These are phyloP conservation scores for Myodes glareolus DNA, from an alignment of 2,113 vertebrate species.

Conservation along the genomic window DNA sequence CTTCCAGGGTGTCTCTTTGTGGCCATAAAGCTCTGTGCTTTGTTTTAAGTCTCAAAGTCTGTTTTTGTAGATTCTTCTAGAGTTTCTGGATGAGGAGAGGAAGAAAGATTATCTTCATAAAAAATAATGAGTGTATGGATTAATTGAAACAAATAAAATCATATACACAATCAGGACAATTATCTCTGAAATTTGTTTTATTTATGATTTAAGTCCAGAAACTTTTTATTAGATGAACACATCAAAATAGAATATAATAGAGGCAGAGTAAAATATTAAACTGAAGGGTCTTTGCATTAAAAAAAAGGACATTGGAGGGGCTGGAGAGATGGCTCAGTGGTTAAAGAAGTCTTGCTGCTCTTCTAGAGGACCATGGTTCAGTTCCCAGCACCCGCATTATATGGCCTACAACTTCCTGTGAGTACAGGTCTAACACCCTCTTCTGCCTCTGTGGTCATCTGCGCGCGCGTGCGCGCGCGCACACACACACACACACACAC, in stretches of 20 bases:
- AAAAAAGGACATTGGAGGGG: not conserved
- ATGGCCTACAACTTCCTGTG: not conserved
- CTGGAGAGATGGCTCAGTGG: not conserved
- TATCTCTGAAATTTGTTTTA: slow-evolving; percentile 27
- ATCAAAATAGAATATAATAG: slow-evolving; percentile 18
- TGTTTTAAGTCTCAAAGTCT: not conserved
- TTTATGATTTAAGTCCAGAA: not conserved
- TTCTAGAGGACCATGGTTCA: not conserved
- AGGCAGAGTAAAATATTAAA: slow-evolving; percentile 36
- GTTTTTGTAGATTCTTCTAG: slow-evolving; percentile 30
- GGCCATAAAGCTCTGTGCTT: not conserved
- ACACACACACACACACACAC: not conserved
- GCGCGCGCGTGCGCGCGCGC: not conserved
- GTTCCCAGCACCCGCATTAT: not conserved
- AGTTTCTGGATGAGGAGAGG: not conserved
- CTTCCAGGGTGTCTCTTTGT: slow-evolving; percentile 26
- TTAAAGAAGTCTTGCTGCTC: not conserved
- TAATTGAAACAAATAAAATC: not conserved
- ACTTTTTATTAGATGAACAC: slow-evolving; percentile 15
- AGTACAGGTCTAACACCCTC: not conserved
- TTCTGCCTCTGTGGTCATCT: not conserved
- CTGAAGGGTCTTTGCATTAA: not conserved
- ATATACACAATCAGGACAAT: not conserved
- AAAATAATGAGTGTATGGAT: not conserved
- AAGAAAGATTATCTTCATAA: not conserved